Conservation (phyloP, 1,140 invertebrate species). For the Papilio polyxenes region DNA sequence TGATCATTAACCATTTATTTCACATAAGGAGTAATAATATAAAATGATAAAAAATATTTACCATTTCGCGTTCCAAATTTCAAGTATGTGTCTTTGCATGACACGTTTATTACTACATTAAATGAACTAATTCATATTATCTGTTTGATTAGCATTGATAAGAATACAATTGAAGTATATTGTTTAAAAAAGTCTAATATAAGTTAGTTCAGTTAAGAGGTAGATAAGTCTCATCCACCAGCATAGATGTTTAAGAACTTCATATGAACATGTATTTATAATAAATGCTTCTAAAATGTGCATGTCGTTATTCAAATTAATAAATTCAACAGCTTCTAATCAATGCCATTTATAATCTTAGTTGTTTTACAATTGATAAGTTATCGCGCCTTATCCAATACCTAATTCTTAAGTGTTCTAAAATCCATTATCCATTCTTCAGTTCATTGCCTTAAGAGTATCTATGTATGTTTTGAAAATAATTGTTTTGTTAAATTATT, state of each 20-base stretch:
- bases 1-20: background rate
- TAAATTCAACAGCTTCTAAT: background rate
- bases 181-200: background rate
- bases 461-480: background rate
- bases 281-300: background rate
- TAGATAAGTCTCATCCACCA: background rate
- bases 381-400: background rate
- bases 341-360: background rate
- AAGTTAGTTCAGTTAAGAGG: background rate
- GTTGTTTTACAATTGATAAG: constrained; percentile 7
- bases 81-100: background rate
- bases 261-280: background rate
- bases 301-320: background rate
- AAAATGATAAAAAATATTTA: constrained; percentile 21
- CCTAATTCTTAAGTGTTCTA: background rate
- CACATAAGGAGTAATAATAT: background rate
- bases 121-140: background rate
- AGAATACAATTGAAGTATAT: background rate
- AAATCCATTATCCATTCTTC: background rate
- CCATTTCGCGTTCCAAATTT: constrained; percentile 16
- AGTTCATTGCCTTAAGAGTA: background rate
- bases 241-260: background rate
- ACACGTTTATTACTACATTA: constrained; percentile 7
- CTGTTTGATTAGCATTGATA: background rate
- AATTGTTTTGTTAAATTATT: background rate